Percentiles rank a stretch among this genome's conserved stretches.
Evolutionary conservation across 2,113 vertebrate species (phyloP).

Genomic region (Eulacestoma nigropectus): DNA sequence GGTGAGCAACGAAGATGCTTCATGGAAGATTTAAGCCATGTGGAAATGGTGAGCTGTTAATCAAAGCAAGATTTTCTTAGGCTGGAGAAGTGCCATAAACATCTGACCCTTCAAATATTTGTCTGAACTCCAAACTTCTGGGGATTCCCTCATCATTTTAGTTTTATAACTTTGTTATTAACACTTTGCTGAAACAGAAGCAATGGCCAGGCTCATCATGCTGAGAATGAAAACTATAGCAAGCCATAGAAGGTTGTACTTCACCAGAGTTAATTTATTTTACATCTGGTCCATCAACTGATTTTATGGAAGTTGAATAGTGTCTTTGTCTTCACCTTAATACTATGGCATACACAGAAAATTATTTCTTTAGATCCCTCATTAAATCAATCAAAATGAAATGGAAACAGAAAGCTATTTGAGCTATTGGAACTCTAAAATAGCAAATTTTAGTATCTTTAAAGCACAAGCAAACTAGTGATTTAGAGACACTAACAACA

Average conservation of each 20-base stretch:
- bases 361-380: neutral
- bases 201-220: neutral
- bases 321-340: slow-evolving; percentile 62
- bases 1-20: neutral
- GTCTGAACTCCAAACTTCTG: neutral
- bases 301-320: slow-evolving; percentile 67
- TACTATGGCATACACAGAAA: neutral
- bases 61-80: neutral
- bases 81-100: neutral
- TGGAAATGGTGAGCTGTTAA: neutral
- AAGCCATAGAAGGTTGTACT: slow-evolving; percentile 48
- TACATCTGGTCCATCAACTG: slow-evolving; percentile 58
- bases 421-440: neutral
- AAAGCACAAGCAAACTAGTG: neutral
- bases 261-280: slow-evolving; percentile 66
- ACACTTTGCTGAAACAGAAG: neutral
- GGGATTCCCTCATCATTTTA: neutral
- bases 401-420: neutral
- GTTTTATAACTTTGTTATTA: neutral
- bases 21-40: neutral
- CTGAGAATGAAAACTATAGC: neutral
- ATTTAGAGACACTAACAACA: neutral
- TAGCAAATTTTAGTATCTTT: neutral
- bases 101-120: neutral
- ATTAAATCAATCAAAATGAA: slow-evolving; percentile 10